Evolutionary conservation across 2,797 vertebrate genomes (phyloP).

Genomic region (Ctenopoma kingsleyae): DNA sequence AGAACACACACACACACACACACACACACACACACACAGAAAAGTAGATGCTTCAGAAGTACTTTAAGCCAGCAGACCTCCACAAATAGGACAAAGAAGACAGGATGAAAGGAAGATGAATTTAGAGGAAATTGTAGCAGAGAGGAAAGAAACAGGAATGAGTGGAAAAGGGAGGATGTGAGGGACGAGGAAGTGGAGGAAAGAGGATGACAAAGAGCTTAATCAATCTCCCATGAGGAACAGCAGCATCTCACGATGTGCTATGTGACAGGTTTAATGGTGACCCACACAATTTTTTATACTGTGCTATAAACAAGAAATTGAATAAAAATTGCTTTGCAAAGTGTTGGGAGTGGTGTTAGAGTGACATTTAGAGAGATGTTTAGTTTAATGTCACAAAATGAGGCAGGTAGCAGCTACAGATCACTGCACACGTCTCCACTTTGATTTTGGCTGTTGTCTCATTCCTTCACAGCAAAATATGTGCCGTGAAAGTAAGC

Average conservation of each 20-base stretch:
- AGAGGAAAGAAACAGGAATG: constrained; percentile 3
- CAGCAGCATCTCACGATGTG: background rate
- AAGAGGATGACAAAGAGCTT: background rate
- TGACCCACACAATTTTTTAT: background rate
- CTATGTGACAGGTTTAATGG: background rate
- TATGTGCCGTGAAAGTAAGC: background rate
- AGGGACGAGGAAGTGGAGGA: background rate
- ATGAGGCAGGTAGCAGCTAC: background rate
- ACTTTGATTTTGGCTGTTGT: background rate
- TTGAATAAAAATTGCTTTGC: background rate
- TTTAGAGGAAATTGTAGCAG: constrained; percentile 21
- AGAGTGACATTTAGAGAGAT: constrained; percentile 20
- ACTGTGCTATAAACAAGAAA: background rate
- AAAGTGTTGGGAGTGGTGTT: background rate
- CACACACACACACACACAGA: constrained; percentile 2
- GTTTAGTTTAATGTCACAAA: constrained; percentile 13
- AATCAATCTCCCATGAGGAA: background rate
- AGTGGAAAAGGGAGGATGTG: background rate
- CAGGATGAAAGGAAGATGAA: constrained; percentile 21
- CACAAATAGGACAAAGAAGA: constrained; percentile 49
- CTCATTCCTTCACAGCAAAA: background rate
- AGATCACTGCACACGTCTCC: constrained; percentile 14
- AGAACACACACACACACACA: constrained; percentile 30
- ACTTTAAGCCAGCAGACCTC: constrained; percentile 42
- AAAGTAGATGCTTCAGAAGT: constrained; percentile 13